Base-by-base conservation (phyloP, 2,888 invertebrate genomes). In the Drosophila conformis region DNA sequence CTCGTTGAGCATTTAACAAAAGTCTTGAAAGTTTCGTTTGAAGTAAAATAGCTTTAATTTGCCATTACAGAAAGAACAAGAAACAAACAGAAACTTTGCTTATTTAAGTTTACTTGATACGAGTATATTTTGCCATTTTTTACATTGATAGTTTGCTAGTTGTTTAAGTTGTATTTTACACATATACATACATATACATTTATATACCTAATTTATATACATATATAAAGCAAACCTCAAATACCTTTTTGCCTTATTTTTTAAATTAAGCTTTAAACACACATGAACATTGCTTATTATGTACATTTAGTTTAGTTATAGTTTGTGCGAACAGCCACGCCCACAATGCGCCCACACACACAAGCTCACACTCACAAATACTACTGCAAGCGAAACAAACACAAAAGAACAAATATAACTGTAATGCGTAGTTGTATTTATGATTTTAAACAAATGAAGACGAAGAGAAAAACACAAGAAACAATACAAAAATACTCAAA, bases 21-120 rank as follows among this genome's bases (percentile, higher is more conserved):
- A 80, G 21, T 58, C 67, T 66, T 62, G 18, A 40, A 29, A 68
- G 10, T 52, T 68, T 65, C 49, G 68, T 56, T 84, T 80, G 86
- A 85, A 89, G 79, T 84, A 69, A 75, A 67, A 83, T 84, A 90
- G 91, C 90, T 90, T 91, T 91, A 91, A 91, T 90, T 91, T 91
- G 87, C 91, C 91, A 91, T 91, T 89, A 75, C 71, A 81, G 59
- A 73, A 46, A 15, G 46, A 46, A 21, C 13, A 52, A 21, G 78
- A 51, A 33, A 52, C 6, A 11, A 31, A 10, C 21, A 60, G 56
- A 70, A 74, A 75, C 69, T 79, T 88, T 68, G 76, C 69, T 71
- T 74, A 42, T 48, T 72, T 73, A 77, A 80, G 73, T 85, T 38
- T 83, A 83, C 71, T 69, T 73, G 65, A 61, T 51, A 58, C 62